phyloP scores from a whole-genome alignment of 2,797 vertebrate genomes.

The Cossypha heuglini region DNA sequence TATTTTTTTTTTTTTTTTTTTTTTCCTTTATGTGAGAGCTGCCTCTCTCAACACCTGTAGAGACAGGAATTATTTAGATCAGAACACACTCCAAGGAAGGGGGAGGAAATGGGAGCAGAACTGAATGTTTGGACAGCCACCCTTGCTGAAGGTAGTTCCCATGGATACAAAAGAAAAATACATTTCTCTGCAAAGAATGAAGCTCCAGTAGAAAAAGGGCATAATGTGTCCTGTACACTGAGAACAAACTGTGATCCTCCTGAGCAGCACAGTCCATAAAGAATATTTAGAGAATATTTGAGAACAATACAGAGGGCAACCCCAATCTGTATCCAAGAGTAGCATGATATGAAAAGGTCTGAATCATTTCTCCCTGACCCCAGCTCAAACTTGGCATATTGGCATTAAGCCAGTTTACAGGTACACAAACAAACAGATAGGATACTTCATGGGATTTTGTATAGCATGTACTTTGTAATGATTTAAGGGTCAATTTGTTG shows the following conservation, averaged over 20 bases:
- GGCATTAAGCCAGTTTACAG: conserved; percentile 54
- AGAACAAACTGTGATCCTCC: not conserved
- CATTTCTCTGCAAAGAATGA: conserved; percentile 15
- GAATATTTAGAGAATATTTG: not conserved
- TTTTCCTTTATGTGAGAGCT: not conserved
- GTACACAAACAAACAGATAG: conserved; percentile 27
- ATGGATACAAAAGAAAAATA: conserved; percentile 17
- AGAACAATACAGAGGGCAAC: not conserved
- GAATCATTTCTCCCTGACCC: not conserved
- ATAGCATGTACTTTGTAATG: conserved; percentile 39
- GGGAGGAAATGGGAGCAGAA: not conserved
- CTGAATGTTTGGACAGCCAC: conserved; percentile 29
- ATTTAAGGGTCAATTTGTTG: conserved; percentile 59
- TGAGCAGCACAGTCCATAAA: not conserved
- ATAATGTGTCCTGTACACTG: not conserved
- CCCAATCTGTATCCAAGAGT: not conserved
- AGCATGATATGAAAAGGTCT: not conserved
- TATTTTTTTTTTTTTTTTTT: not conserved
- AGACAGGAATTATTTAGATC: conserved; percentile 62
- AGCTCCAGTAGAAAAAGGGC: conserved; percentile 20
- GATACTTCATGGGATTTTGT: not conserved
- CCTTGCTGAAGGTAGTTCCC: conserved; percentile 47
- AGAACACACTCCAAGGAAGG: conserved; percentile 4
- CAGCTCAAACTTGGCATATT: not conserved
- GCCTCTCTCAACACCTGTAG: conserved; percentile 59